Evolutionary conservation across 30 jellyfish, hydroid and myxozoan genomes (phyloP).

Genomic region (Cassiopea xamachana): DNA sequence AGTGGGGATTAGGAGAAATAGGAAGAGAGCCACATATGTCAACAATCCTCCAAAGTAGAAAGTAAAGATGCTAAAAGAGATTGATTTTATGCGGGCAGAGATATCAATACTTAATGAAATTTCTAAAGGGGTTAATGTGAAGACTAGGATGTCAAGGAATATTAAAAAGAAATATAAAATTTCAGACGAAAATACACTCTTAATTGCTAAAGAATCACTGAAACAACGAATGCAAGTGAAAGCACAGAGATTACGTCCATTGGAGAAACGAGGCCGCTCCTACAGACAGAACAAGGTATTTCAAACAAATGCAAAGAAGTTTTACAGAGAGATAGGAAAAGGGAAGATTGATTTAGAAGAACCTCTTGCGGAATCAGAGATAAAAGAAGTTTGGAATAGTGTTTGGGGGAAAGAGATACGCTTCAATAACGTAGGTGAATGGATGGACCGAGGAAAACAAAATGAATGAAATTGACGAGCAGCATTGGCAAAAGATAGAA

Average conservation of each 20-base stretch:
- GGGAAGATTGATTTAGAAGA: constrained; percentile 9
- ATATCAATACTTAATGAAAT: constrained; percentile 8
- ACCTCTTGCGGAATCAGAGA: constrained; percentile 2
- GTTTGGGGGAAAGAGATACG: constrained; percentile 32
- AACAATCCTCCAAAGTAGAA: constrained; percentile 33
- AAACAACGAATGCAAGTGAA: constrained; percentile 32
- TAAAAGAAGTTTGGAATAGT: constrained; percentile 29
- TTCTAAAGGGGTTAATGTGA: constrained; percentile 14
- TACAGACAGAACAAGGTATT: constrained; percentile 39
- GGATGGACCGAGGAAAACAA: constrained; percentile 11
- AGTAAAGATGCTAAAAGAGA: constrained; percentile 18
- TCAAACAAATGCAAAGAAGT: constrained; percentile 23
- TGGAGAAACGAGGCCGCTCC: constrained; percentile 19
- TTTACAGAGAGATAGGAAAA: constrained; percentile 26
- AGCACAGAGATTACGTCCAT: constrained; percentile 36
- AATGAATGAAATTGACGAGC: constrained; percentile 1
- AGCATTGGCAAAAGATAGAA: constrained; percentile 8
- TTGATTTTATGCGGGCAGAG: constrained; percentile 13
- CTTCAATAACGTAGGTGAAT: constrained; percentile 5
- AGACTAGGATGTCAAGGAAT: not conserved
- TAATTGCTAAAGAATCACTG: constrained; percentile 21
- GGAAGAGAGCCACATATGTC: not conserved
- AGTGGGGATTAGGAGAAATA: not conserved
- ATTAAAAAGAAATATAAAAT: not conserved
- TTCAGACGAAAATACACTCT: not conserved